Conservation (phyloP, 92 coral and sea anemone species). For the Palythoa caribaeorum region DNA sequence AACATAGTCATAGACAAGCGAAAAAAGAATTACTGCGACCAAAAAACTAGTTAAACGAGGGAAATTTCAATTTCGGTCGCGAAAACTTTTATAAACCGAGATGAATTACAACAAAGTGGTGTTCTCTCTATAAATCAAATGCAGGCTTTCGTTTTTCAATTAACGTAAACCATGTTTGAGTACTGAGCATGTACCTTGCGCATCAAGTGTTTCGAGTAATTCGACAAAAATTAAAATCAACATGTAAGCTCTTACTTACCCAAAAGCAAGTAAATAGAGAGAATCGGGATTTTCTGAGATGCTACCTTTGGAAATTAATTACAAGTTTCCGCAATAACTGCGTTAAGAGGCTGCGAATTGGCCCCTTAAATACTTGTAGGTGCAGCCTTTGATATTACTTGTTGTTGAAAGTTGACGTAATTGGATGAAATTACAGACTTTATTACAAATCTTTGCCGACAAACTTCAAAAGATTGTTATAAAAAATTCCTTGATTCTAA, state of each 20-base stretch:
- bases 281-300: not conserved
- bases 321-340: not conserved
- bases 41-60: not conserved
- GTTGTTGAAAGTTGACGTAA: slow-evolving; percentile 48
- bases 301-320: not conserved
- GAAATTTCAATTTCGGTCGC: not conserved
- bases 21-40: not conserved
- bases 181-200: not conserved
- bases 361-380: slow-evolving; percentile 34
- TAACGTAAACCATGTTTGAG: not conserved
- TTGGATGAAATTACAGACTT: slow-evolving; percentile 41
- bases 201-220: not conserved
- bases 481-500: not conserved
- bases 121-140: not conserved
- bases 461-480: slow-evolving; percentile 25
- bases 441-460: slow-evolving; percentile 41
- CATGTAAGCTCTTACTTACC: not conserved
- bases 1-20: not conserved
- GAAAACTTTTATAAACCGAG: not conserved
- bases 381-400: slow-evolving; percentile 40
- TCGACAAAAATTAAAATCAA: not conserved
- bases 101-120: not conserved
- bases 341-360: slow-evolving; percentile 2
- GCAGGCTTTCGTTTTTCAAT: not conserved
- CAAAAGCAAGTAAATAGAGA: not conserved